Evolutionary conservation across 2,888 invertebrate genomes (phyloP).

Genomic region (Slavum lentiscoides): DNA sequence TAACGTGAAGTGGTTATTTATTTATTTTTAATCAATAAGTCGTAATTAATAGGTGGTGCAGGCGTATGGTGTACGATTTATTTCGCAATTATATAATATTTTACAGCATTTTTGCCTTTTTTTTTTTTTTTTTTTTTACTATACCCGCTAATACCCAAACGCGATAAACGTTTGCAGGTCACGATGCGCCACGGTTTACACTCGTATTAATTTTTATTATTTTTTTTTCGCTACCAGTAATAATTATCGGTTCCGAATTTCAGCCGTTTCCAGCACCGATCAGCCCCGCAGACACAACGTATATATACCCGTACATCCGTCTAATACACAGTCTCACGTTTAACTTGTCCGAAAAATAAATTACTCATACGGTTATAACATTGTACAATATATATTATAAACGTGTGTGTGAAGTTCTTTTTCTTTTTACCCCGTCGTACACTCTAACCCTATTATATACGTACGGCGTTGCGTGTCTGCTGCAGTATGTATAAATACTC

Average conservation of each 20-base stretch:
- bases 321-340: no score
- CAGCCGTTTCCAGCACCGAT: not conserved
- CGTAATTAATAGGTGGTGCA: no score
- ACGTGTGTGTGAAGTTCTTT: not conserved
- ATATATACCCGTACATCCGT: not conserved
- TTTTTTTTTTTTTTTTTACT: no score
- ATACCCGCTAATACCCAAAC: no score
- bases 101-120: no score
- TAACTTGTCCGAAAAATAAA: not conserved
- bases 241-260: not conserved
- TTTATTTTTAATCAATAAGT: no score
- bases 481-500: not conserved
- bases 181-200: no score
- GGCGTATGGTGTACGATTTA: no score
- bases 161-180: no score
- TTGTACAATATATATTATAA: not conserved
- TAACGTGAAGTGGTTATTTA: no score
- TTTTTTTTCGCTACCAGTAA: slow-evolving; percentile 14
- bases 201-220: no score
- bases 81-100: no score
- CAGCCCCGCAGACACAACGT: not conserved
- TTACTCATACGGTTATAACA: not conserved
- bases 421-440: not conserved
- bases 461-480: slow-evolving; percentile 14
- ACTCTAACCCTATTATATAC: not conserved